phyloP scores from a whole-genome alignment of 1,140 invertebrate species.

The Achatina immaculata region DNA sequence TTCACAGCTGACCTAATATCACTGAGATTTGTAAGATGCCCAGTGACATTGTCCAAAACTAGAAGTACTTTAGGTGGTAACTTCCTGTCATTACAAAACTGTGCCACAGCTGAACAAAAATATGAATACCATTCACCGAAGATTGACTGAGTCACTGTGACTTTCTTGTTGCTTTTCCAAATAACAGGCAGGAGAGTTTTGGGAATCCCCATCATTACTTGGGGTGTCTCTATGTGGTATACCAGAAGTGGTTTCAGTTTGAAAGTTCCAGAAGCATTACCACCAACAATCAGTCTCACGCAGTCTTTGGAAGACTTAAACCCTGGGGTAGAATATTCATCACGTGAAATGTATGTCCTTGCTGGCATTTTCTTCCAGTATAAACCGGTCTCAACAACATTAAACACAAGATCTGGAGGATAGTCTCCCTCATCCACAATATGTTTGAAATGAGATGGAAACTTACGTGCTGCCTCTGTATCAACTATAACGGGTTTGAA shows the following conservation, averaged over 20 bases:
- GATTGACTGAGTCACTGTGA: too few relatives aligned
- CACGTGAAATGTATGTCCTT: not conserved
- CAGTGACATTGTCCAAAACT: too few relatives aligned
- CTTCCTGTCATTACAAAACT: too few relatives aligned
- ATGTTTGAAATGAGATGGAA: too few relatives aligned
- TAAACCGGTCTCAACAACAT: not conserved
- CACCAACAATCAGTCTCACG: not conserved
- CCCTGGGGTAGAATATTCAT: not conserved
- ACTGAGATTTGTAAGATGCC: too few relatives aligned
- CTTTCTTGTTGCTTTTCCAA: not conserved
- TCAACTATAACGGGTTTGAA: too few relatives aligned
- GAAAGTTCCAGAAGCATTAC: not conserved
- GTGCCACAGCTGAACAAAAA: too few relatives aligned
- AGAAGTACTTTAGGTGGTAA: too few relatives aligned
- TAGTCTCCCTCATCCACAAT: too few relatives aligned
- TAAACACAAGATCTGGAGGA: not conserved
- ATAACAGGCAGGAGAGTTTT: not conserved
- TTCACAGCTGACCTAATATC: too few relatives aligned
- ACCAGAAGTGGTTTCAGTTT: not conserved
- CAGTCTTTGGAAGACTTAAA: not conserved
- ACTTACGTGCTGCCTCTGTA: too few relatives aligned
- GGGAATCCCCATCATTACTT: not conserved
- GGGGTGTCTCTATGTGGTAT: not conserved
- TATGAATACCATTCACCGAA: too few relatives aligned
- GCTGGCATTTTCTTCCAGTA: conserved; percentile 4